Base-by-base conservation (phyloP, 2,888 invertebrate genomes). In the Aphidoletes aphidimyza region DNA sequence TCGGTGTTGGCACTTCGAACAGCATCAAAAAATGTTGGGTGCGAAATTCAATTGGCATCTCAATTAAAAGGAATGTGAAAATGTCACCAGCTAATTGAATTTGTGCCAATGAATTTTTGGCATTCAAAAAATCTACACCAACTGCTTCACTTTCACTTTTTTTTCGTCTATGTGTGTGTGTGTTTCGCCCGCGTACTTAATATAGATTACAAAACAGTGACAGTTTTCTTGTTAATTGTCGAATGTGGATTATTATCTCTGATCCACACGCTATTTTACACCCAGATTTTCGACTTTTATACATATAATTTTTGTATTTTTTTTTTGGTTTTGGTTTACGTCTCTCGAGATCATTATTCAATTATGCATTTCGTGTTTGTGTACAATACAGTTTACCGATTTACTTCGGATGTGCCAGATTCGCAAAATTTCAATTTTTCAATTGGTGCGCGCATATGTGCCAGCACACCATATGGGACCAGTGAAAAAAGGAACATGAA, bases 101-200 rank as follows among this genome's bases (percentile, higher is more conserved):
- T 11, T 3, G 47, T 17, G 17, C 8, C 9, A 54, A 22, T 0
- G 17, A 26, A 22, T 54, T 22, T 54, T n/a, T 54, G 34, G 30
- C 34, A 69, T 69, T 69, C 69, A 69, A 69, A 69, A 69, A 30
- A n/a, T n/a, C n/a, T 30, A 17, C 26, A 14, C 69, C 69, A 69
- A 34, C 34, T 69, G 69, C 69, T 26, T 69, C 30, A 69, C 69
- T 69, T 69, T 69, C 69, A 69, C 69, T 69, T 34, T 54, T 54
- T 17, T 14, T 11, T 17, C 47, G 17, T n/a, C n/a, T n/a, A n/a
- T n/a, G n/a, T n/a, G n/a, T n/a, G n/a, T n/a, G n/a, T n/a, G n/a
- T n/a, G n/a, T n/a, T n/a, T n/a, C n/a, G n/a, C n/a, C n/a, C n/a
- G n/a, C n/a, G n/a, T n/a, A n/a, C n/a, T n/a, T n/a, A n/a, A 47